A percentile compares a stretch with the other conserved stretches of the same genome.
These are phyloP conservation scores for Lamellibrachia satsuma DNA, from an alignment of 2,888 invertebrate species.

Conservation along the genomic window DNA sequence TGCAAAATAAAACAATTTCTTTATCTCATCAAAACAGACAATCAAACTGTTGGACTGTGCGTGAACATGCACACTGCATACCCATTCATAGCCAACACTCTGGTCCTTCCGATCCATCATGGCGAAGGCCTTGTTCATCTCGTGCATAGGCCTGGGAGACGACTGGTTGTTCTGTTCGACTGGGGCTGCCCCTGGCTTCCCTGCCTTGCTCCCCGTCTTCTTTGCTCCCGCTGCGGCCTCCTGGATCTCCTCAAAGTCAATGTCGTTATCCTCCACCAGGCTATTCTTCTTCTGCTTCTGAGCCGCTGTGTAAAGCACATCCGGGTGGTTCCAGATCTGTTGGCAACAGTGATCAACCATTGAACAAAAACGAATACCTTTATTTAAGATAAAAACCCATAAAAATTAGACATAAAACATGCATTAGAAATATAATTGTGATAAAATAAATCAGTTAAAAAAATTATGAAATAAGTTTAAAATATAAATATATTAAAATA, in stretches of 20 bases:
- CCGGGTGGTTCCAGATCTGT: conserved; percentile 70
- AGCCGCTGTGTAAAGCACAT: conserved; percentile 63
- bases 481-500: conserved; percentile 2
- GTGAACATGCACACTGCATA: conserved; percentile 21
- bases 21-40: too few relatives aligned
- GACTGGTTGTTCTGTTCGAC: conserved; percentile 44
- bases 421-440: not conserved
- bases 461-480: not conserved
- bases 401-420: not conserved
- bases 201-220: not conserved
- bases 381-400: not conserved
- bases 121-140: conserved; percentile 32
- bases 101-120: conserved; percentile 30
- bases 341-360: not conserved
- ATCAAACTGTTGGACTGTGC: too few relatives aligned
- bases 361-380: too few relatives aligned
- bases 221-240: conserved; percentile 26
- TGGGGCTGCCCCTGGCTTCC: conserved; percentile 36
- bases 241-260: conserved; percentile 57
- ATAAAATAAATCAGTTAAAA: too few relatives aligned
- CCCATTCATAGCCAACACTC: conserved; percentile 45
- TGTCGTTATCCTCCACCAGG: conserved; percentile 58
- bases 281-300: conserved; percentile 52
- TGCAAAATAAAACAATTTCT: too few relatives aligned
- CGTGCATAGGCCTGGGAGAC: conserved; percentile 24